A percentile compares a stretch with the other conserved stretches of the same genome.
phyloP scores from a whole-genome alignment of 37 sponge, comb jelly and placozoan genomes.

The Spongia lamella region DNA sequence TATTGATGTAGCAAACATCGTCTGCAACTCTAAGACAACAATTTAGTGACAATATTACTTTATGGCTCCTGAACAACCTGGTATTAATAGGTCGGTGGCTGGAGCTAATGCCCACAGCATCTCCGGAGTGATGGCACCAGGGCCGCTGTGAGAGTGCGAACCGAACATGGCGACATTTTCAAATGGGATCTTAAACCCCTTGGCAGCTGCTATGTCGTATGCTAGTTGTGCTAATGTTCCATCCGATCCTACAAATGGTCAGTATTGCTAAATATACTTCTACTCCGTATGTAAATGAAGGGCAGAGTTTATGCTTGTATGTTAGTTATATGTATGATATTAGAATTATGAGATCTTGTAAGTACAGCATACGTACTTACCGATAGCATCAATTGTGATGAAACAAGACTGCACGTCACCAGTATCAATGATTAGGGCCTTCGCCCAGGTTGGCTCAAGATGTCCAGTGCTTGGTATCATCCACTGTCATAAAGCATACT shows the following conservation, averaged over 20 bases:
- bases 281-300: background rate
- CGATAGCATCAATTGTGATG: slow-evolving; percentile 45
- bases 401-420: slow-evolving; percentile 14
- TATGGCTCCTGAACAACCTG: no score
- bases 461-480: slow-evolving; percentile 47
- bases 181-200: slow-evolving; percentile 20
- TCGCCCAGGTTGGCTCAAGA: slow-evolving; percentile 35
- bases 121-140: slow-evolving; percentile 34
- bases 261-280: background rate
- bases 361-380: no score
- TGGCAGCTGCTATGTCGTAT: slow-evolving; percentile 25
- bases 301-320: no score
- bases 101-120: slow-evolving; percentile 46
- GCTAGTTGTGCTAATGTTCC: slow-evolving; percentile 34
- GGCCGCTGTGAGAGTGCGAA: slow-evolving; percentile 49
- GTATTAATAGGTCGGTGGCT: slow-evolving; percentile 37
- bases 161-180: slow-evolving; percentile 25
- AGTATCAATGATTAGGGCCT: slow-evolving; percentile 26
- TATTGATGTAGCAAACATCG: slow-evolving; percentile 3
- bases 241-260: slow-evolving; percentile 11
- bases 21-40: slow-evolving; percentile 12
- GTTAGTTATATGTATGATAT: no score
- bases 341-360: background rate
- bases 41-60: no score
- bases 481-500: slow-evolving; percentile 8